Percentiles rank a stretch among this genome's conserved stretches.
These are phyloP conservation scores for Drosophila grimshawi DNA, from an alignment of 1,140 invertebrate species.

Conservation along the genomic window DNA sequence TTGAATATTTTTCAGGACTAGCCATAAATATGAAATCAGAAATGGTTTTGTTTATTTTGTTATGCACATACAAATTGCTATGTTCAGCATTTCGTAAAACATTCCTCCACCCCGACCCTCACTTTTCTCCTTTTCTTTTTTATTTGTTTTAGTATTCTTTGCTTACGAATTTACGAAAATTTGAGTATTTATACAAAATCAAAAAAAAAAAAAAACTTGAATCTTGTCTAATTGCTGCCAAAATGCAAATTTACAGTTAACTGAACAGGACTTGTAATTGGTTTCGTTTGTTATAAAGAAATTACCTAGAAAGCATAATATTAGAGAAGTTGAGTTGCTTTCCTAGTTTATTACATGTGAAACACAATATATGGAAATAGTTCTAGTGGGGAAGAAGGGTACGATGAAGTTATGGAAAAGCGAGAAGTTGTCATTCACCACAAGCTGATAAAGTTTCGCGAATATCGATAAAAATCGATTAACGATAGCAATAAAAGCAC, in stretches of 20 bases:
- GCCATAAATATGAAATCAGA: conserved; percentile 67
- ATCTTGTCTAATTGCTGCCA: conserved; percentile 55
- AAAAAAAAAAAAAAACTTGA: conserved; percentile 9
- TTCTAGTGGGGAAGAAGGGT: no score
- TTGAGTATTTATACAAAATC: conserved; percentile 14
- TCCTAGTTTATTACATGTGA: no score
- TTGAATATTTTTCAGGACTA: conserved; percentile 51
- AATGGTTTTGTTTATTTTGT: conserved; percentile 59
- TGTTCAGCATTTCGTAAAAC: conserved; percentile 30
- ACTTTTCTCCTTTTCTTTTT: no score
- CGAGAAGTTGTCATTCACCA: no score
- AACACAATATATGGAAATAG: no score
- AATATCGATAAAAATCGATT: no score
- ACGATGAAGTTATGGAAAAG: no score
- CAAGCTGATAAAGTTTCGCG: no score
- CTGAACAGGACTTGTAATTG: not conserved
- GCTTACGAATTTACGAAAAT: not conserved
- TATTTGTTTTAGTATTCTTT: not conserved
- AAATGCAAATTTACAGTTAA: conserved; percentile 31
- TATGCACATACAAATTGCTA: conserved; percentile 52
- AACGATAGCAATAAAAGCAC: no score
- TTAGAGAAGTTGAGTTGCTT: no score
- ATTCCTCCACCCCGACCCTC: not conserved
- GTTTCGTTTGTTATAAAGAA: not conserved
- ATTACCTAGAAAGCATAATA: not conserved